These are phyloP conservation scores for Danio tinwini DNA, from an alignment of 2,797 vertebrate genomes.

Conservation along the genomic window DNA sequence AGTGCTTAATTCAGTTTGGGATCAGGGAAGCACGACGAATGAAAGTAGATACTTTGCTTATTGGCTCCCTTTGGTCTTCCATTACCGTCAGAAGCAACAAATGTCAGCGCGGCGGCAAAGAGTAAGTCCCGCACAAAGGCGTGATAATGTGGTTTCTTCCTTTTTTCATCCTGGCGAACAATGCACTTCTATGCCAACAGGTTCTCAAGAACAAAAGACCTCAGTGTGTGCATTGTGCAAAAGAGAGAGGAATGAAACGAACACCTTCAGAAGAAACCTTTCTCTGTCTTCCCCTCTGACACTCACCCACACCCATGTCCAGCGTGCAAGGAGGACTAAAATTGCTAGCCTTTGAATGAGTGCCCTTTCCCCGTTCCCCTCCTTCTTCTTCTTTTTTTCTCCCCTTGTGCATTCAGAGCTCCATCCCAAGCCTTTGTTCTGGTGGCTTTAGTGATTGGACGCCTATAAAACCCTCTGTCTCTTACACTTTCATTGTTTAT, in stretches of 20 bases:
- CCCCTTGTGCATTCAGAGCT: constrained; percentile 36
- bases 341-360: constrained; percentile 26
- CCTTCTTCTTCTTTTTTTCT: constrained; percentile 56
- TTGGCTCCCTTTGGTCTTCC: constrained; percentile 23
- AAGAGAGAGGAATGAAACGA: constrained; percentile 34
- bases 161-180: constrained; percentile 7
- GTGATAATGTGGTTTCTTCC: constrained; percentile 26
- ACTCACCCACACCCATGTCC: constrained; percentile 54
- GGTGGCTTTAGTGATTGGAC: constrained; percentile 68
- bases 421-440: constrained; percentile 65
- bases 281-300: constrained; percentile 55
- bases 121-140: not conserved
- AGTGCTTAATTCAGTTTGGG: constrained; percentile 29
- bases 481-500: constrained; percentile 70
- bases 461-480: constrained; percentile 66
- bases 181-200: constrained; percentile 37
- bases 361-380: constrained; percentile 60
- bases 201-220: constrained; percentile 41
- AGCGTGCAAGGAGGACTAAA: constrained; percentile 36
- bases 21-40: constrained; percentile 1
- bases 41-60: constrained; percentile 25
- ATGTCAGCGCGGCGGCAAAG: not conserved
- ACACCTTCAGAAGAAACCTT: constrained; percentile 38
- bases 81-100: constrained; percentile 38
- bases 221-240: constrained; percentile 32